phyloP scores from a whole-genome alignment of 1,140 invertebrate species.

The Bombus superbus region DNA sequence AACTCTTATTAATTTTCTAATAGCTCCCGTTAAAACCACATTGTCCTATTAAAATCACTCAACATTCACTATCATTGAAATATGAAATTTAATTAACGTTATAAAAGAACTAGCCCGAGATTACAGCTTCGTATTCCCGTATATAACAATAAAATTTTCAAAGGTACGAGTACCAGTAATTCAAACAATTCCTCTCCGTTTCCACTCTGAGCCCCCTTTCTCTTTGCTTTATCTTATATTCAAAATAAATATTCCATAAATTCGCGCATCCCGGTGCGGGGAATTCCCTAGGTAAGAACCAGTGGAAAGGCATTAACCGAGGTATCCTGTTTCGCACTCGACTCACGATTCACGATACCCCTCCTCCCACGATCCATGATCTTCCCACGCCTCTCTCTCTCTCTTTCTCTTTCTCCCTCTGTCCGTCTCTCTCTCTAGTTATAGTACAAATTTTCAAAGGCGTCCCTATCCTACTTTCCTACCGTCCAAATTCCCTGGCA shows the following conservation, averaged over 20 bases:
- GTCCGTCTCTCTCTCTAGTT: not conserved
- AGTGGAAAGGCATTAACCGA: not conserved
- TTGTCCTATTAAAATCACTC: not conserved
- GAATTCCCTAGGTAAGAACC: not conserved
- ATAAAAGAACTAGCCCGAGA: not conserved
- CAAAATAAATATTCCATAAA: conserved; percentile 18
- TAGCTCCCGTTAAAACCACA: not conserved
- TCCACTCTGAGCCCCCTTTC: not conserved
- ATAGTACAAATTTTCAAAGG: not conserved
- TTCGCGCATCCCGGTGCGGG: not conserved
- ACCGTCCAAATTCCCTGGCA: not conserved
- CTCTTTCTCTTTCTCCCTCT: too few relatives aligned
- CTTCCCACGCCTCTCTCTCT: not conserved
- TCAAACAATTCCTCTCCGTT: not conserved
- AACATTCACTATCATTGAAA: not conserved
- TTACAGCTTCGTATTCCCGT: not conserved
- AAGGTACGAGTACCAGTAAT: not conserved
- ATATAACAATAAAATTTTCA: not conserved
- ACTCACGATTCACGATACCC: not conserved
- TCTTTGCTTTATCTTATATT: not conserved
- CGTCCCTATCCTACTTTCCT: not conserved
- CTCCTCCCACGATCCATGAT: not conserved
- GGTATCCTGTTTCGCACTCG: not conserved
- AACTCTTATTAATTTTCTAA: not conserved
- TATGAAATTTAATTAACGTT: not conserved